Percentiles rank a stretch among this genome's conserved stretches.
Evolutionary conservation across 1,140 invertebrate genomes (phyloP).

Genomic region (Streblospio benedicti): DNA sequence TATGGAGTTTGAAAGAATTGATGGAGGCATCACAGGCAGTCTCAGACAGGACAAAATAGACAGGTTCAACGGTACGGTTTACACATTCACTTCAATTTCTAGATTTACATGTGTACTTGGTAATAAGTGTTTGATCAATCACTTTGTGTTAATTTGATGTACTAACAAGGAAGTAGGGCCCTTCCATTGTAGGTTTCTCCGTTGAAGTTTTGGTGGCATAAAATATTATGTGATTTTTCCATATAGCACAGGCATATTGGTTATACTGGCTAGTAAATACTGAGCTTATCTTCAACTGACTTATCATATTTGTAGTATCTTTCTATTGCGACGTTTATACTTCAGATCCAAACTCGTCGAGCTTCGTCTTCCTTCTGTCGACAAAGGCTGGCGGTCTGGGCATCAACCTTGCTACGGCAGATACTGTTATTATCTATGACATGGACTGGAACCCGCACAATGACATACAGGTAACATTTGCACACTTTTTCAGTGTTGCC

Average conservation of each 20-base stretch:
- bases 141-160: no score
- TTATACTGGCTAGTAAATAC: no score
- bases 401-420: conserved; percentile 94
- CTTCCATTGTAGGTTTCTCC: no score
- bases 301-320: no score
- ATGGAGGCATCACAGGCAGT: conserved; percentile 87
- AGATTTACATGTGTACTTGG: not conserved
- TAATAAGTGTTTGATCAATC: no score
- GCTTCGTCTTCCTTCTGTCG: conserved; percentile 87
- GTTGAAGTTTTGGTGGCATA: no score
- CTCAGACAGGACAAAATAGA: conserved; percentile 93
- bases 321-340: no score
- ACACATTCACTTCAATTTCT: not conserved
- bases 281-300: no score
- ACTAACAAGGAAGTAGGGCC: no score
- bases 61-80: conserved; percentile 55
- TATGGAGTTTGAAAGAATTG: conserved; percentile 94
- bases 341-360: not conserved
- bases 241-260: no score
- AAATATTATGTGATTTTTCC: no score
- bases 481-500: no score
- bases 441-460: conserved; percentile 99
- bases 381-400: conserved; percentile 92
- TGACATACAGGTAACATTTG: conserved; percentile 82
- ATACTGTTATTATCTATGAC: conserved; percentile 97